phyloP scores from a whole-genome alignment of 37 sponge, comb jelly and placozoan genomes.

The Beroe ovata region DNA sequence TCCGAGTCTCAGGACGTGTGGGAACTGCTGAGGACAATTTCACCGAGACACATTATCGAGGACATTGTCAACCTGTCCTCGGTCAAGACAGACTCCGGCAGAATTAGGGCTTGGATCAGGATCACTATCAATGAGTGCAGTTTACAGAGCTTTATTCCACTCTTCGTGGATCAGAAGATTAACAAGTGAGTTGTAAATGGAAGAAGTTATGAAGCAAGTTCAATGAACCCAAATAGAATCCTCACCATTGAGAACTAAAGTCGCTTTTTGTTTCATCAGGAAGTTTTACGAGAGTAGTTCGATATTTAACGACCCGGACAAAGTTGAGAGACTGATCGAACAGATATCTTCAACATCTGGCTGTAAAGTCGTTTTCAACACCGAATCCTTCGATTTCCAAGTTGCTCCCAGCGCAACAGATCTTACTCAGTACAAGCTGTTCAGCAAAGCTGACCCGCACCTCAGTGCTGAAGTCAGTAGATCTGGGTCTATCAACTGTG shows the following conservation, averaged over 20 bases:
- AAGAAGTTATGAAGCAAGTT: too few species aligned
- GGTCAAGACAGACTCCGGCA: constrained; percentile 80
- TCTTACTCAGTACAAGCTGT: not conserved
- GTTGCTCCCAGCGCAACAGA: constrained; percentile 13
- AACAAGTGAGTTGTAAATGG: not conserved
- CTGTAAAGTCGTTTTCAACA: constrained; percentile 63
- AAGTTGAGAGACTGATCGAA: not conserved
- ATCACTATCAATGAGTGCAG: constrained; percentile 89
- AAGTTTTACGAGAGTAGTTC: constrained; percentile 49
- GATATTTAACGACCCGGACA: not conserved
- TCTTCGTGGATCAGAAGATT: constrained; percentile 73
- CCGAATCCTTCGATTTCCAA: constrained; percentile 36
- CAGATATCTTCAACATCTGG: not conserved
- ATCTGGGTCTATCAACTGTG: not conserved
- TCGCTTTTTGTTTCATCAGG: too few species aligned
- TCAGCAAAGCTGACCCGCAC: not conserved
- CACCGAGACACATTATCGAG: constrained; percentile 21
- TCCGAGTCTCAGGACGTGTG: constrained; percentile 43
- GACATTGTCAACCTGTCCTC: constrained; percentile 71
- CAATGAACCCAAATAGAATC: too few species aligned
- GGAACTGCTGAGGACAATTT: constrained; percentile 14
- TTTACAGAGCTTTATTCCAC: constrained; percentile 88
- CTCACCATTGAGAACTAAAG: too few species aligned
- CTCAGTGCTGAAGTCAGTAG: not conserved
- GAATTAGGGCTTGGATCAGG: constrained; percentile 84